Base-by-base conservation (phyloP, 35 echinoderm and acorn worm genomes). In the Anneissia japonica region DNA sequence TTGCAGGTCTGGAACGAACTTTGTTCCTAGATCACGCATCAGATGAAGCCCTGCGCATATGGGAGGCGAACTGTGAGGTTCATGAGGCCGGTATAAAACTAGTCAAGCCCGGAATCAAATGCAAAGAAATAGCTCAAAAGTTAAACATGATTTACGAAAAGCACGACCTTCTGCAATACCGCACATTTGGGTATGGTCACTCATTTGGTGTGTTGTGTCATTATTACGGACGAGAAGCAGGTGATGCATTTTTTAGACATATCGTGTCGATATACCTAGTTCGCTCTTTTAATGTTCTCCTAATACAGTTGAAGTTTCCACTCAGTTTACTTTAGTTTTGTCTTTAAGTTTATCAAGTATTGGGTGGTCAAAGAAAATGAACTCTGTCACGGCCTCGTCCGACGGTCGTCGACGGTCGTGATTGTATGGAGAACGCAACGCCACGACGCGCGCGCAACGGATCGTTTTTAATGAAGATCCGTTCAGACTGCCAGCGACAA, bases 211-310 rank as follows among this genome's bases (percentile, higher is more conserved):
- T 93, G 3, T 46, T 93, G 12, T 93, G 79, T 26, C 87, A 89
- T 16, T 93, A 84, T 40, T 93, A 89, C 74, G 91, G 91, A 31
- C 56, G 91, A 55, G 91, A 93, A 85, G 75, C 91, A 79, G 91
- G 91, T 93, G 14, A 75, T n/a, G n/a, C n/a, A n/a, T n/a, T n/a
- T 12, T 13, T 64, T 12, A 64, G n/a, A n/a, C 12, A 64, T 64
- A 64, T 12, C n/a, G 51, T 64, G n/a, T 64, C 12, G 51, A 64
- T 13, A n/a, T 64, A n/a, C 12, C 12, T 12, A n/a, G 51, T 12
- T 12, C 12, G 51, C 12, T 13, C n/a, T 12, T 12, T n/a, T 13
- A n/a, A n/a, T 12, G n/a, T 12, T 12, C 12, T n/a, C 51, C 12
- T 13, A 64, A 64, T 12, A 13, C 12, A n/a, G 12, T n/a, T n/a